Evolutionary conservation across 1,140 invertebrate genomes (phyloP).

Genomic region (Drosophila kikkawai): DNA sequence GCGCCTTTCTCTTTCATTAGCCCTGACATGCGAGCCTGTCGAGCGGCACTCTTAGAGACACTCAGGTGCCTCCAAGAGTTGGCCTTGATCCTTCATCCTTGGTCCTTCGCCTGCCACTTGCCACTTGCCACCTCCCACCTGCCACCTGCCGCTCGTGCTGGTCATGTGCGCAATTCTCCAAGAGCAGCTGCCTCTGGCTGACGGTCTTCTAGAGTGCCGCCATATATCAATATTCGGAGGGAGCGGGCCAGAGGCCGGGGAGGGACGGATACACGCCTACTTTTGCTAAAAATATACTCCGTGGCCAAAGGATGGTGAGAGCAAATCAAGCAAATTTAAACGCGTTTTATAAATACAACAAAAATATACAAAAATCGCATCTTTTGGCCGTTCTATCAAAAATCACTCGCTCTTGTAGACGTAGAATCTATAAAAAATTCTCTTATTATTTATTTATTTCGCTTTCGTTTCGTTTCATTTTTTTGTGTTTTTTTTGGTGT

Average conservation of each 20-base stretch:
- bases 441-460: slow-evolving; percentile 47
- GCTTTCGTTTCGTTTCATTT: slow-evolving; percentile 8
- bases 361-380: slow-evolving; percentile 38
- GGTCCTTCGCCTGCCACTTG: slow-evolving; percentile 1
- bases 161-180: slow-evolving; percentile 61
- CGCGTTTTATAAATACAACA: slow-evolving; percentile 68
- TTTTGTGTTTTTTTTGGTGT: slow-evolving; percentile 24
- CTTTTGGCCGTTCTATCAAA: slow-evolving; percentile 12
- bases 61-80: slow-evolving; percentile 26
- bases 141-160: slow-evolving; percentile 37
- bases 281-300: slow-evolving; percentile 66
- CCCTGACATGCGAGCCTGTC: slow-evolving; percentile 43
- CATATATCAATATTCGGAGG: slow-evolving; percentile 56
- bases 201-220: slow-evolving; percentile 42
- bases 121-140: neutral
- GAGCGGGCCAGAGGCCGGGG: slow-evolving; percentile 4
- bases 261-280: slow-evolving; percentile 47
- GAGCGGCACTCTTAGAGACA: slow-evolving; percentile 12
- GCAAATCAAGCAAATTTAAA: slow-evolving; percentile 57
- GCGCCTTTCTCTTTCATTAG: slow-evolving; percentile 15
- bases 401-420: slow-evolving; percentile 23
- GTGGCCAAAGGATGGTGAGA: slow-evolving; percentile 20
- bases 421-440: slow-evolving; percentile 28
- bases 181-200: slow-evolving; percentile 40
- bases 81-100: slow-evolving; percentile 12